phyloP scores from a whole-genome alignment of 1,140 invertebrate species.

The Babylonia areolata region DNA sequence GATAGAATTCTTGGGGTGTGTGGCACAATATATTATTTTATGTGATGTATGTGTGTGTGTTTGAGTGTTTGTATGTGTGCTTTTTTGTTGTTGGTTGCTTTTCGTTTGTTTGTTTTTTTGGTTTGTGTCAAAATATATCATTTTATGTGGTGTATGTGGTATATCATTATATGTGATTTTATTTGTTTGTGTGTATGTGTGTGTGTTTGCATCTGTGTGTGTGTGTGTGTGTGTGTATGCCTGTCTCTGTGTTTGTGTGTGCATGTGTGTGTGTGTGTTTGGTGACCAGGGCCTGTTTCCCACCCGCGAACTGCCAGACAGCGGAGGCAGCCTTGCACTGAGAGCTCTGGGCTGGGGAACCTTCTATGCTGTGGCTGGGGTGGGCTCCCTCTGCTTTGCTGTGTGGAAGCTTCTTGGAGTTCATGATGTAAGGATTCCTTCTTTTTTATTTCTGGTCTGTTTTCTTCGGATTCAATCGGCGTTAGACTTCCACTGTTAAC shows the following conservation, averaged over 20 bases:
- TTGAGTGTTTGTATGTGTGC: not conserved
- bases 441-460: not conserved
- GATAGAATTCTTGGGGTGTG: no score
- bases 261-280: no score
- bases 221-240: no score
- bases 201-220: no score
- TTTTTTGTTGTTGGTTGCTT: not conserved
- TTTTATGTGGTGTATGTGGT: not conserved
- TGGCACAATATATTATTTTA: no score
- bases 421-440: constrained; percentile 79
- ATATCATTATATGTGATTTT: no score
- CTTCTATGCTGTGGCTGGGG: constrained; percentile 88
- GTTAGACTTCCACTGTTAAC: no score
- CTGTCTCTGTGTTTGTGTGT: no score
- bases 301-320: constrained; percentile 82
- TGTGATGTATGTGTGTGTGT: not conserved
- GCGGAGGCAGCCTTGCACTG: constrained; percentile 86
- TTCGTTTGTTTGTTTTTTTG: not conserved
- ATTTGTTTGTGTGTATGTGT: no score
- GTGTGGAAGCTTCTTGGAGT: constrained; percentile 94
- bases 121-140: not conserved
- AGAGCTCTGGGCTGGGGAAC: constrained; percentile 90
- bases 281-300: constrained; percentile 80
- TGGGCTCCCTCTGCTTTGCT: constrained; percentile 86
- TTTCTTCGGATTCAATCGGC: no score